Evolutionary conservation across 2,888 invertebrate species (phyloP), one percentile per base, ranked within the genome.

Genomic region (Thera britannica): DNA sequence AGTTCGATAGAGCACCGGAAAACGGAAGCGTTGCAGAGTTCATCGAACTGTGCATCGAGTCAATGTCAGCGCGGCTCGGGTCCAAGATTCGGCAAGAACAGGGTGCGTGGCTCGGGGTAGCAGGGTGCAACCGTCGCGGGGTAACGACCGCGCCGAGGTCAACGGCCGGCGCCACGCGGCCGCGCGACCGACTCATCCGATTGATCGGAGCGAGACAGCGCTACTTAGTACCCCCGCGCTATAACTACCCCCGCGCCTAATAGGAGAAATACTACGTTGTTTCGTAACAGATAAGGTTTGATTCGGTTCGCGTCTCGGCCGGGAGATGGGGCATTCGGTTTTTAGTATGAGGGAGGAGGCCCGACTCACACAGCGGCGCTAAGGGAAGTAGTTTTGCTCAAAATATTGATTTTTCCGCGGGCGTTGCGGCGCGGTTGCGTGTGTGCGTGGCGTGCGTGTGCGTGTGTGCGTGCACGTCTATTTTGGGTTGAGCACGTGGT

Each of bases 361-460:
- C 76, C 77, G 73, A 86, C 86, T 81, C 92, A 92, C 92, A 92
- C 92, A 87, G 73, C 75, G 77, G 79, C 80, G 83, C 77, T 87
- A 85, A 87, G 90, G 93, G 93, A 93, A 92, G 92, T 90, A 91
- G 91, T 92, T 93, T 92, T 92, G 93, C 92, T 93, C 90, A 92
- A 92, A 93, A 93, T 93, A 93, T 93, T 93, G 93, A 93, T 93
- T 93, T 93, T 93, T 92, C 92, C 88, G 88, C 88, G 84, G 86
- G 88, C 82, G 81, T 83, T 79, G 86, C 83, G 84, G 84, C 85
- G 84, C 83, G 81, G 70, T 68, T 52, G 75, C 65, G 72, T 65
- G 78, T 79, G 76, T 71, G 77, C 68, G 74, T 65, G 73, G 78
- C 67, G 73, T 64, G 69, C 73, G 85, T 87, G 86, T 86, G 88